phyloP scores from a whole-genome alignment of 2,888 invertebrate genomes.

The Apantesis nais region DNA sequence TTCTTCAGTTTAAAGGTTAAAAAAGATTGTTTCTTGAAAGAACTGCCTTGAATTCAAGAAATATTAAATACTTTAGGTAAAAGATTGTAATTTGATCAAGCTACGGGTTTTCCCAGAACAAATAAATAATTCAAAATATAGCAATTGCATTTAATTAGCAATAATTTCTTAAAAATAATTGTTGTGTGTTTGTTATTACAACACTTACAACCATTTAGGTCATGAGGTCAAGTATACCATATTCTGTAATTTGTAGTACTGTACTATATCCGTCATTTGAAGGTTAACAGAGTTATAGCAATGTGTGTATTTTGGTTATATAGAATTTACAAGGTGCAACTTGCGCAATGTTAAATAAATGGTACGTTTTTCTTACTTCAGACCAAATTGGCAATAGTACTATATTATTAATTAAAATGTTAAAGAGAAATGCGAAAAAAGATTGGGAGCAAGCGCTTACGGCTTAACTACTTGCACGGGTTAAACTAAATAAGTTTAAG shows the following conservation, averaged over 20 bases:
- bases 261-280: slow-evolving; percentile 12
- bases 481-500: no score
- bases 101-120: background rate
- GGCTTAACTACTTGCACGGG: no score
- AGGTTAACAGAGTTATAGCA: background rate
- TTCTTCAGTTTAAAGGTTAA: background rate
- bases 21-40: background rate
- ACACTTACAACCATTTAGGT: slow-evolving; percentile 20
- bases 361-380: background rate
- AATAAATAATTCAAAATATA: slow-evolving; percentile 6
- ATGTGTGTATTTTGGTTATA: background rate
- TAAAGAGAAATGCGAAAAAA: no score
- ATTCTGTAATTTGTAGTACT: slow-evolving; percentile 17
- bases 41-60: background rate
- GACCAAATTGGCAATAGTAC: no score
- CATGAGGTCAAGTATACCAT: slow-evolving; percentile 26
- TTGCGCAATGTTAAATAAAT: background rate
- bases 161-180: slow-evolving; percentile 8
- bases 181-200: slow-evolving; percentile 10
- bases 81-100: background rate
- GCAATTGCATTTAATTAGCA: slow-evolving; percentile 11
- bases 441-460: no score
- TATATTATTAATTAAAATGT: no score
- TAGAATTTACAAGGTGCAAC: background rate
- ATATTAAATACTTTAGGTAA: background rate